A percentile compares a stretch with the other conserved stretches of the same genome.
Evolutionary conservation across 30 jellyfish, hydroid and myxozoan species (phyloP).

Genomic region (Aurelia coerulea): DNA sequence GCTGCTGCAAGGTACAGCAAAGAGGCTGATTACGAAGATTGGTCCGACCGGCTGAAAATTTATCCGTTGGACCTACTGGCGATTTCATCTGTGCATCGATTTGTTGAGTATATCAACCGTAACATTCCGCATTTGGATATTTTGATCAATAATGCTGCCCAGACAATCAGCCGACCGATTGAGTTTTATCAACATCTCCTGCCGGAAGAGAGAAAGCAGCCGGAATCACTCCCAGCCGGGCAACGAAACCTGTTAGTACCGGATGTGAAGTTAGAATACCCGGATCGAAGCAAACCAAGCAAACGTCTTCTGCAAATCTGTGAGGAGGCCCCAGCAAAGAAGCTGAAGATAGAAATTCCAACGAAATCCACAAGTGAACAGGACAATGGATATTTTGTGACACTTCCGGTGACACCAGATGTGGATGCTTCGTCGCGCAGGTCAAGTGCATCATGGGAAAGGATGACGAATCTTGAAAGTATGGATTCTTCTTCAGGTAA

Average conservation of each 20-base stretch:
- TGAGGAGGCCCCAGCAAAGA: neutral
- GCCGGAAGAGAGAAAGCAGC: neutral
- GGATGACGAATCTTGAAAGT: too few relatives aligned
- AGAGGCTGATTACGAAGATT: constrained; percentile 31
- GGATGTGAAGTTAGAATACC: constrained; percentile 3
- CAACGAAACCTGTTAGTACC: constrained; percentile 11
- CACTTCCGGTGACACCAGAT: too few relatives aligned
- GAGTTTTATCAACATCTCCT: constrained; percentile 29
- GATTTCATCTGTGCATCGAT: constrained; percentile 3
- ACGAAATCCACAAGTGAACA: neutral
- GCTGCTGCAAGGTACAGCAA: constrained; percentile 45
- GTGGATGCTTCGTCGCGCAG: too few relatives aligned
- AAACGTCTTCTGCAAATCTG: neutral
- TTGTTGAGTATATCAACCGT: constrained; percentile 12
- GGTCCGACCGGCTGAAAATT: constrained; percentile 39
- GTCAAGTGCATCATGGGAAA: too few relatives aligned
- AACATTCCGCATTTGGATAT: constrained; percentile 53
- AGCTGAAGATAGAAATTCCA: neutral
- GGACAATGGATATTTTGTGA: too few relatives aligned
- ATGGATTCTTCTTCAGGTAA: too few relatives aligned
- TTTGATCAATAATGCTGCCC: constrained; percentile 68
- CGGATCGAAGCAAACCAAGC: neutral
- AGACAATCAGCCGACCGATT: constrained; percentile 60
- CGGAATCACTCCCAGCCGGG: neutral
- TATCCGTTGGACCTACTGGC: constrained; percentile 35